Percentiles rank a stretch among this genome's conserved stretches.
These are phyloP conservation scores for Pocillopora grandis DNA, from an alignment of 92 coral and sea anemone species.

Conservation along the genomic window DNA sequence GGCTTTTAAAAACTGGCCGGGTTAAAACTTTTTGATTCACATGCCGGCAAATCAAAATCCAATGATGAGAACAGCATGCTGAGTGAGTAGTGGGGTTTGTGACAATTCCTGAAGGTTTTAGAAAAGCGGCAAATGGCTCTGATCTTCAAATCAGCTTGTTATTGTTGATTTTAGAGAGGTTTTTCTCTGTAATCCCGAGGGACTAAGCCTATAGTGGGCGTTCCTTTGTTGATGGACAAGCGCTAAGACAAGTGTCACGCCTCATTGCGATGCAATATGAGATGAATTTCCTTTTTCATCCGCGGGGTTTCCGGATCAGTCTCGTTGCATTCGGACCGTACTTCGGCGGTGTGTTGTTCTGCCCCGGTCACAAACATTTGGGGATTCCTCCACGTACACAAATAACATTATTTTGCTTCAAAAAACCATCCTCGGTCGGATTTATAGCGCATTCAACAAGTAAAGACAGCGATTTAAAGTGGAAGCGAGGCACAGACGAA, in stretches of 20 bases:
- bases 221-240: slow-evolving; percentile 38
- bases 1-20: too few species aligned
- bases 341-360: neutral
- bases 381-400: slow-evolving; percentile 32
- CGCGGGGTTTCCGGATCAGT: slow-evolving; percentile 34
- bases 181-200: slow-evolving; percentile 27
- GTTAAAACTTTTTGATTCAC: too few species aligned
- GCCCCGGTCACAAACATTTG: slow-evolving; percentile 4
- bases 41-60: too few species aligned
- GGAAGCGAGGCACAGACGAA: neutral
- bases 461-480: neutral
- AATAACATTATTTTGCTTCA: neutral
- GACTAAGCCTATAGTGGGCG: slow-evolving; percentile 13
- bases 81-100: neutral
- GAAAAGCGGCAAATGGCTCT: neutral
- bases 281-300: slow-evolving; percentile 5
- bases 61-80: too few species aligned
- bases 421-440: neutral
- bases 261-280: slow-evolving; percentile 33
- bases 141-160: neutral
- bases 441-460: neutral
- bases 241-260: slow-evolving; percentile 31
- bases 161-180: slow-evolving; percentile 32
- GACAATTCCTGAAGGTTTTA: neutral
- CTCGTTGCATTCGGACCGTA: neutral